phyloP scores from a whole-genome alignment of 2,888 invertebrate genomes.

The Geotrupes spiniger region DNA sequence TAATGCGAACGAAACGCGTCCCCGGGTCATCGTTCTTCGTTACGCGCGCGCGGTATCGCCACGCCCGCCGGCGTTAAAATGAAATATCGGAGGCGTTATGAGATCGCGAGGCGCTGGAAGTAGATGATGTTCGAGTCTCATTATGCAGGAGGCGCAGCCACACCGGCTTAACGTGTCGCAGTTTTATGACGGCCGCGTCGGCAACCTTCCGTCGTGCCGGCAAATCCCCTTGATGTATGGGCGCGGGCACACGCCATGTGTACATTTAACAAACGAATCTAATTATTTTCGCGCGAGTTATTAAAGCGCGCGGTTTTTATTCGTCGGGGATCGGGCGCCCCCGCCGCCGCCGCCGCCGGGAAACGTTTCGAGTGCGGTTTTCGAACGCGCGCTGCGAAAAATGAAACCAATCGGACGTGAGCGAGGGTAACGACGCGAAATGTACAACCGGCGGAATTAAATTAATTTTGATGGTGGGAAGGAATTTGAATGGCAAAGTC shows the following conservation, averaged over 20 bases:
- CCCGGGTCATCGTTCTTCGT: slow-evolving; percentile 29
- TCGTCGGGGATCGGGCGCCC: no score
- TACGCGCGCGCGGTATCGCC: slow-evolving; percentile 21
- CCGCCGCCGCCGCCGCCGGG: no score
- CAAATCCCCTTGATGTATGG: slow-evolving; percentile 22
- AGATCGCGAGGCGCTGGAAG: slow-evolving; percentile 24
- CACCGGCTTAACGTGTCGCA: slow-evolving; percentile 35
- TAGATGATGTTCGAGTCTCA: slow-evolving; percentile 32
- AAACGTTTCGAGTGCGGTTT: no score
- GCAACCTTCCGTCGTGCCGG: slow-evolving; percentile 11
- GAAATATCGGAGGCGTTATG: slow-evolving; percentile 21
- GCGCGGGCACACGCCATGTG: neutral
- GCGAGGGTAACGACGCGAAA: no score
- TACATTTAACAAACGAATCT: slow-evolving; percentile 10
- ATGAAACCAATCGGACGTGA: no score
- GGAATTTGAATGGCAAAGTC: no score
- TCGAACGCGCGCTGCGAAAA: no score
- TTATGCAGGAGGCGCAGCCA: slow-evolving; percentile 31
- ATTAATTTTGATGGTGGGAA: no score
- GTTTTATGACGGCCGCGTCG: slow-evolving; percentile 30
- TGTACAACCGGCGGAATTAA: no score
- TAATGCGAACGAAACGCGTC: slow-evolving; percentile 3
- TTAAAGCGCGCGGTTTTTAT: no score
- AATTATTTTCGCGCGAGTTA: no score
- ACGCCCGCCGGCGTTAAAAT: slow-evolving; percentile 15